Conservation (phyloP, 2,113 vertebrate genomes). For the Cheirogaleus medius region DNA sequence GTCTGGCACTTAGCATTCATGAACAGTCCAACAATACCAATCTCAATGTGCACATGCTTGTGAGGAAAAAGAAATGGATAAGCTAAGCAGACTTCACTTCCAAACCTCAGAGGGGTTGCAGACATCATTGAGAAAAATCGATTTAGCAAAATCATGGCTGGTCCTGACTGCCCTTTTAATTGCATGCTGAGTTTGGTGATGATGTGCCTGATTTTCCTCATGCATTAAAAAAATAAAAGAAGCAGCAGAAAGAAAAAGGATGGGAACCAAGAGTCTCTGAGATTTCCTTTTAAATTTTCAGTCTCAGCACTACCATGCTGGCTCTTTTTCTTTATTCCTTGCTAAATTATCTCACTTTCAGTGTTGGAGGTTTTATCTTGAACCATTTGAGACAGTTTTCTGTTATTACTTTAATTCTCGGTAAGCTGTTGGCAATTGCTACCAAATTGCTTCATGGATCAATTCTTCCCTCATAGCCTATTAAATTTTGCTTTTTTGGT, state of each 20-base stretch:
- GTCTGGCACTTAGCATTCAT: conserved; percentile 60
- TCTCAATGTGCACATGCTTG: not conserved
- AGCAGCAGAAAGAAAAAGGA: not conserved
- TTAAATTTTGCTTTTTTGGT: conserved; percentile 77
- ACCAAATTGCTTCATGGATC: conserved; percentile 80
- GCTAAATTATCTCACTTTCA: conserved; percentile 71
- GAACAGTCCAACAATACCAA: not conserved
- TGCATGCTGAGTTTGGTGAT: conserved; percentile 8
- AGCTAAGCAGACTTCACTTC: not conserved
- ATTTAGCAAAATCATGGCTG: conserved; percentile 58
- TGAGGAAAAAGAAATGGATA: conserved; percentile 34
- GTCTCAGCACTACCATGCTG: not conserved
- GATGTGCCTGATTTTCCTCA: conserved; percentile 30
- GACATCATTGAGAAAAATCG: conserved; percentile 52
- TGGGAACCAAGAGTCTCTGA: conserved; percentile 16
- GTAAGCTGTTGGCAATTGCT: conserved; percentile 79
- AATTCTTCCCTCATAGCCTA: conserved; percentile 76
- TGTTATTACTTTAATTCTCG: conserved; percentile 81
- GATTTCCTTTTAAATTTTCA: conserved; percentile 45
- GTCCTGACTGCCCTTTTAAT: conserved; percentile 62
- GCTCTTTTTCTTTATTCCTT: conserved; percentile 60
- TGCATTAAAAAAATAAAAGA: not conserved
- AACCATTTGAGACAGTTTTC: conserved; percentile 73
- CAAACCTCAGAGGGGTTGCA: conserved; percentile 20
- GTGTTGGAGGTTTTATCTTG: conserved; percentile 66